Evolutionary conservation across 2,113 vertebrate genomes (phyloP).

Genomic region (Piprites chloris): DNA sequence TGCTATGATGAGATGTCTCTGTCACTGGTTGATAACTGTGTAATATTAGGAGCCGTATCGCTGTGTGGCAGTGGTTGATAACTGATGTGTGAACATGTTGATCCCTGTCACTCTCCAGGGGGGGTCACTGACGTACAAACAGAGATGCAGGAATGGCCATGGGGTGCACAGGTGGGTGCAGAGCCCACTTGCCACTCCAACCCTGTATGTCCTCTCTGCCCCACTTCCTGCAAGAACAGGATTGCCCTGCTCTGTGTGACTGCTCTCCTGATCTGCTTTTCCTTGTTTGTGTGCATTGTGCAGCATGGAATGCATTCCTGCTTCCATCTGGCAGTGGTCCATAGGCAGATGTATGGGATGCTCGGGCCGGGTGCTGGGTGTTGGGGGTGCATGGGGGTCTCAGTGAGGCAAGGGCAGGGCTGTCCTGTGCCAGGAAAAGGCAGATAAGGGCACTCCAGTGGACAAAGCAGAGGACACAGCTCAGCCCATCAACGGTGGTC

Average conservation of each 20-base stretch:
- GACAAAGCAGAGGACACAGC: no score
- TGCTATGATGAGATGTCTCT: neutral
- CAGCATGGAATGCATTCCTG: no score
- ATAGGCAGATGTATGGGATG: no score
- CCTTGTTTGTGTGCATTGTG: neutral
- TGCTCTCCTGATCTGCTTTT: neutral
- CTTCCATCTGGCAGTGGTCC: no score
- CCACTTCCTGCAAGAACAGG: neutral
- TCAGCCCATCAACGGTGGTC: no score
- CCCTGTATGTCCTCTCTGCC: neutral
- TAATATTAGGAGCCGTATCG: neutral
- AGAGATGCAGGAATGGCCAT: neutral
- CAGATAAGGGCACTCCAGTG: no score
- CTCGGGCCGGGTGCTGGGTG: no score
- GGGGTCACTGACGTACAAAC: neutral
- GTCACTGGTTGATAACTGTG: neutral
- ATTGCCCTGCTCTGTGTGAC: neutral
- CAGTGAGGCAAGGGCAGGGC: no score
- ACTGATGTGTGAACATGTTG: neutral
- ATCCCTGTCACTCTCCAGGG: neutral
- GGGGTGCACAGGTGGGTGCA: neutral
- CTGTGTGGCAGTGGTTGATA: neutral
- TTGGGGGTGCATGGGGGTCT: no score
- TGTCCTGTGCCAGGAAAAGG: no score
- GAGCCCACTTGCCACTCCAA: neutral